Percentiles rank a stretch among this genome's conserved stretches.
Evolutionary conservation across 1,140 invertebrate genomes (phyloP).

Genomic region (Dendroctonus ponderosae): DNA sequence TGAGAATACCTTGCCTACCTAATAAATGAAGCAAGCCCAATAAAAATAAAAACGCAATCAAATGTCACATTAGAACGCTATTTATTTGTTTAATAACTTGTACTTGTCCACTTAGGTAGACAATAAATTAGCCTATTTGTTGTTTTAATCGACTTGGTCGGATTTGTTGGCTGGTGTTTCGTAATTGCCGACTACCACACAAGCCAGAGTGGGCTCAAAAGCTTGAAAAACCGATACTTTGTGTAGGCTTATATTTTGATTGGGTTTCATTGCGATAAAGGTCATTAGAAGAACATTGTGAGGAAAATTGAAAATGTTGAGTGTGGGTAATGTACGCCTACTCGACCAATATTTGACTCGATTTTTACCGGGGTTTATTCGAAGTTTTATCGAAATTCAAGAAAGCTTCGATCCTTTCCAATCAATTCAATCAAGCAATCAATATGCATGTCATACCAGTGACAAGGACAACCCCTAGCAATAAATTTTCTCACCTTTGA

Average conservation of each 20-base stretch:
- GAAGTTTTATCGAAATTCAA: too few species aligned
- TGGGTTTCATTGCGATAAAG: neutral
- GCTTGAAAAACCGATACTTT: neutral
- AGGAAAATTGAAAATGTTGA: neutral
- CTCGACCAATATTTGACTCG: too few species aligned
- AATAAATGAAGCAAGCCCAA: neutral
- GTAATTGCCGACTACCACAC: constrained; percentile 9
- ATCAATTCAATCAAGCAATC: constrained; percentile 1
- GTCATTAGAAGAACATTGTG: constrained; percentile 1
- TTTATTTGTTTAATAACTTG: constrained; percentile 26
- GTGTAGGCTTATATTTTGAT: constrained; percentile 1
- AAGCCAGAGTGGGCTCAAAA: constrained; percentile 2
- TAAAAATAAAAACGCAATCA: constrained; percentile 8
- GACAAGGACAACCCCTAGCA: constrained; percentile 13
- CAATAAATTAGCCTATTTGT: constrained; percentile 20
- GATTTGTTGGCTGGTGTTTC: constrained; percentile 4
- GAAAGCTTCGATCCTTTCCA: too few species aligned
- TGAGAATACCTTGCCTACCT: too few species aligned
- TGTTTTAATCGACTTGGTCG: constrained; percentile 12
- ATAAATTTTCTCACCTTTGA: constrained; percentile 11
- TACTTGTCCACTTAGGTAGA: constrained; percentile 13
- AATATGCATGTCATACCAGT: constrained; percentile 19
- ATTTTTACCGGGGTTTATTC: too few species aligned
- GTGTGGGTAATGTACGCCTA: neutral
- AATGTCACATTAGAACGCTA: constrained; percentile 17